phyloP scores from a whole-genome alignment of 2,113 vertebrate species.

The Thinocorus orbignyianus region DNA sequence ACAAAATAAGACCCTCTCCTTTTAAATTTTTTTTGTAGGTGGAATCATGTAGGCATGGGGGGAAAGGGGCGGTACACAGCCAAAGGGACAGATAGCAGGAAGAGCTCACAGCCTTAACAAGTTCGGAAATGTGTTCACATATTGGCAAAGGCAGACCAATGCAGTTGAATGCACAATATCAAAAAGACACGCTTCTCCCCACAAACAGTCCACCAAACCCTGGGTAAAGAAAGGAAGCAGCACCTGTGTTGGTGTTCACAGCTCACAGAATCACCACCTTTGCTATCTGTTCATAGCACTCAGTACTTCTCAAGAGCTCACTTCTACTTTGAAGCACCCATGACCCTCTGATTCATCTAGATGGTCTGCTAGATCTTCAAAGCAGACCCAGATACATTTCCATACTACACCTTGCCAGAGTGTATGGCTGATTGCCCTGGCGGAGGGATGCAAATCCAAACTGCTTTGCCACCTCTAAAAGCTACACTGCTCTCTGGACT shows the following conservation, averaged over 20 bases:
- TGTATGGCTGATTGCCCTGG: not conserved
- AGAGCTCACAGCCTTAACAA: not conserved
- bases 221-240: not conserved
- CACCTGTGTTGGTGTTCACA: not conserved
- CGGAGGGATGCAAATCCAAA: not conserved
- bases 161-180: not conserved
- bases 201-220: not conserved
- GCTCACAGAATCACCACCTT: not conserved
- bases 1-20: not conserved
- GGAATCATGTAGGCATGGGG: not conserved
- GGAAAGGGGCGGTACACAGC: not conserved
- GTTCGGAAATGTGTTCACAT: not conserved
- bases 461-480: not conserved
- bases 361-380: not conserved
- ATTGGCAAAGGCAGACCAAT: not conserved
- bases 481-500: not conserved
- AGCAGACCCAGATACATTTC: not conserved
- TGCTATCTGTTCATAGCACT: not conserved
- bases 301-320: fast-evolving
- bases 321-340: not conserved
- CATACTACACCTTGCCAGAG: fast-evolving
- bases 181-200: not conserved
- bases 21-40: not conserved
- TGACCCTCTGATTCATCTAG: not conserved
- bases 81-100: not conserved